A percentile compares a stretch with the other conserved stretches of the same genome.
These are phyloP conservation scores for Dasypus novemcinctus DNA, from an alignment of 2,113 vertebrate genomes.

Conservation along the genomic window DNA sequence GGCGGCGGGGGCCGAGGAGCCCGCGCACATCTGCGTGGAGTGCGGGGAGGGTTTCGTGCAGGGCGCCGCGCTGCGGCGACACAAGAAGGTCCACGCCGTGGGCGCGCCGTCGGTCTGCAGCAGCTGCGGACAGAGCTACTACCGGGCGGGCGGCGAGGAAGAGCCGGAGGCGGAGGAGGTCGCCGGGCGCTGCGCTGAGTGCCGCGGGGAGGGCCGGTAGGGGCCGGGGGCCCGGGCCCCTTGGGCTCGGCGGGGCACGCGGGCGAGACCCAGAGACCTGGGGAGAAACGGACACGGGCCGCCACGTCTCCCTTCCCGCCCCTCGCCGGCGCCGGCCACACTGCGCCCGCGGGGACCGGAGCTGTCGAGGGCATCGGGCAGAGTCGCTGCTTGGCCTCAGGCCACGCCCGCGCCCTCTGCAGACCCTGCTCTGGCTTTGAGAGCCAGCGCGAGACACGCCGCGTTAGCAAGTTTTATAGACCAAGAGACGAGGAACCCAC, in stretches of 20 bases:
- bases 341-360: neutral
- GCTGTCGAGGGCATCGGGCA: neutral
- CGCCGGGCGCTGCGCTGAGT: conserved; percentile 3
- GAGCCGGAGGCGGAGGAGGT: neutral
- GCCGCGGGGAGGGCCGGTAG: conserved; percentile 58
- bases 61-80: conserved; percentile 65
- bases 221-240: conserved; percentile 50
- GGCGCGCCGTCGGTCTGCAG: conserved; percentile 58
- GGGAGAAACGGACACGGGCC: neutral
- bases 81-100: conserved; percentile 63
- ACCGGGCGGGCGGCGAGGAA: neutral
- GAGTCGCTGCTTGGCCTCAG: neutral
- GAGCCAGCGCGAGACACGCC: neutral
- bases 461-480: neutral
- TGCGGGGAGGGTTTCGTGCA: conserved; percentile 71
- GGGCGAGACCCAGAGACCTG: neutral
- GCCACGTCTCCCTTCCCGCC: neutral
- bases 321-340: neutral
- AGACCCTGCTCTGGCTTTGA: neutral
- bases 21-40: conserved; percentile 65
- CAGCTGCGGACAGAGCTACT: conserved; percentile 66
- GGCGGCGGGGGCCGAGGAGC: conserved; percentile 55
- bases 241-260: conserved; percentile 45
- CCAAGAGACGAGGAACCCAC: neutral
- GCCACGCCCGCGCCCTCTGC: neutral